Evolutionary conservation across 35 echinoderm and acorn worm genomes (phyloP), one percentile per base, ranked within the genome.

Genomic region (Hemicentrotus pulcherrimus): DNA sequence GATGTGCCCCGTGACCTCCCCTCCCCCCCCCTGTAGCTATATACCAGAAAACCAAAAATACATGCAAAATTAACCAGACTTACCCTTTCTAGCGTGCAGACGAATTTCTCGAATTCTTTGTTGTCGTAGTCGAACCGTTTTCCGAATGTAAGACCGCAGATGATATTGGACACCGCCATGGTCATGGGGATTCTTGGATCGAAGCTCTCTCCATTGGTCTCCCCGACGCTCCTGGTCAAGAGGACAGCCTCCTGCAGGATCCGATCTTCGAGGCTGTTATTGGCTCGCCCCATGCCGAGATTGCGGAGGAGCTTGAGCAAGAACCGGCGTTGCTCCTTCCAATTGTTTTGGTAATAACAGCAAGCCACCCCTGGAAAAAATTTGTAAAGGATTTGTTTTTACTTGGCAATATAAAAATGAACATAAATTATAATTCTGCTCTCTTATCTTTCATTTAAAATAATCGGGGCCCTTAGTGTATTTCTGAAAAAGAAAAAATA

Each of bases 261-360:
- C 15, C 88, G 46, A 32, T 95, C 95, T 58, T 98, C 97, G 89
- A 97, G 94, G 35, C 59, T 94, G 55, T 86, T 96, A 30, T 31
- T 55, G 3, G 96, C 91, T 61, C 95, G 95, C 32, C 95, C 96
- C 60, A 98, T 92, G 85, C 97, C 97, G 31, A 97, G 92, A 6
- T 95, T 94, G 31, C 96, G 88, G 31, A 98, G 91, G 19, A 87
- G 85, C 11, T 58, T 97, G 28, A 96, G 94, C 32, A 96, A 32
- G 86, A 96, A 97, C 31, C 86, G 88, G 1, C 97, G 92, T 47
- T 97, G 96, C 45, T 97, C 95, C 58, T 97, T 98, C 97, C 97
- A 98, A 11, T 95, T 41, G 86, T 88, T 94, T 24, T 95, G 61
- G 31, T 95, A 95, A 19, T 88, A 89, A 10, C 32, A 88, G 24